phyloP scores from a whole-genome alignment of 2,888 invertebrate genomes.

The Drepana falcataria region DNA sequence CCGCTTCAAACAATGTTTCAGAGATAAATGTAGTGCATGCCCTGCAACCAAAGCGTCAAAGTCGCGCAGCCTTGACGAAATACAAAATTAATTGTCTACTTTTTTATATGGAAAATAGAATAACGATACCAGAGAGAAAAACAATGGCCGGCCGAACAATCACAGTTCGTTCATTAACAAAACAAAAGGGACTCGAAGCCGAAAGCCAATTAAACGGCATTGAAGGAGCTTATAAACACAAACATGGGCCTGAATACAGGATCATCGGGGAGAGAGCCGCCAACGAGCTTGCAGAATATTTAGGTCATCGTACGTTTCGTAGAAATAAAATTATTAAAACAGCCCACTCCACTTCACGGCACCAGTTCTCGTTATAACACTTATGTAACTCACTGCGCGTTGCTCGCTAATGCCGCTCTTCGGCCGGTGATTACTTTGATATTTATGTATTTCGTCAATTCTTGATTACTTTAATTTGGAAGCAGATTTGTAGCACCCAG shows the following conservation, averaged over 20 bases:
- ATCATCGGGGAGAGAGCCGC: slow-evolving; percentile 9
- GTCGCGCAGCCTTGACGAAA: no score
- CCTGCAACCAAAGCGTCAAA: no score
- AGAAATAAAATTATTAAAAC: background rate
- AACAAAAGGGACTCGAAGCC: slow-evolving; percentile 36
- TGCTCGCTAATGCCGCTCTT: background rate
- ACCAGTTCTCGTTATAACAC: background rate
- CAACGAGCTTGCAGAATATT: background rate
- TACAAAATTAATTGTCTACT: no score
- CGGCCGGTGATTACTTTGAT: no score
- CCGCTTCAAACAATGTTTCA: no score
- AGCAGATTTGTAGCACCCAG: no score
- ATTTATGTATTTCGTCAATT: no score
- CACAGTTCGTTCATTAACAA: slow-evolving; percentile 41
- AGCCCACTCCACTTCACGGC: background rate
- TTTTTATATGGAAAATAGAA: no score
- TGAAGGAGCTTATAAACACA: slow-evolving; percentile 13
- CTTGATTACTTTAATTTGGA: no score
- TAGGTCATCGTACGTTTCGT: background rate
- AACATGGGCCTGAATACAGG: slow-evolving; percentile 13
- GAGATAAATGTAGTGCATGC: no score
- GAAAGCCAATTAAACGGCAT: slow-evolving; percentile 41
- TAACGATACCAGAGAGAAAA: no score
- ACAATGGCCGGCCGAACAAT: slow-evolving; percentile 33
- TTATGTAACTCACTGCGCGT: background rate